Conservation (phyloP, 2,888 invertebrate species). For the Drepana falcataria region DNA sequence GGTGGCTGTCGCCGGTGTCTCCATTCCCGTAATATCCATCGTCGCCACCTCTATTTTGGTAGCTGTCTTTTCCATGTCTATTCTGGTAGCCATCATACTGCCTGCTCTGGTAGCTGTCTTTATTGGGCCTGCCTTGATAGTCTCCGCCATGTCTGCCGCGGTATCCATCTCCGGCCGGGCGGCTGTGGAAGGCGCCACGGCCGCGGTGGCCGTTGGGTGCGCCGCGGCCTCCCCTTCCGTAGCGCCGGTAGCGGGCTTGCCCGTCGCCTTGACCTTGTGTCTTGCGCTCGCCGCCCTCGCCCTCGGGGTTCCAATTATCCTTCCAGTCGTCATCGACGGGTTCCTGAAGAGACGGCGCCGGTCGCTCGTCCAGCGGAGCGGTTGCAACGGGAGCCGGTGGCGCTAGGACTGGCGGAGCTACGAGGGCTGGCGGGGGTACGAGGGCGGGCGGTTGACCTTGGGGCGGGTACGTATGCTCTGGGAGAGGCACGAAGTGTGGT, state of each 20-base stretch:
- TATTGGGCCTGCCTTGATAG: slow-evolving; percentile 50
- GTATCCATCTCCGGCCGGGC: slow-evolving; percentile 52
- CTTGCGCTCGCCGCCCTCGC: slow-evolving; percentile 49
- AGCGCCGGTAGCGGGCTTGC: slow-evolving; percentile 56
- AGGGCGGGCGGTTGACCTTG: slow-evolving; percentile 8
- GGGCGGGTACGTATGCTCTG: slow-evolving; percentile 64
- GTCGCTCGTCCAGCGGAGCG: slow-evolving; percentile 24
- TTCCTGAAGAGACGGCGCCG: slow-evolving; percentile 32
- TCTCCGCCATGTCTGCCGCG: slow-evolving; percentile 48
- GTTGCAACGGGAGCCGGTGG: slow-evolving; percentile 17
- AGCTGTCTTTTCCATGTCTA: slow-evolving; percentile 50
- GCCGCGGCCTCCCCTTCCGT: slow-evolving; percentile 50
- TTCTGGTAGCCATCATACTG: slow-evolving; percentile 59
- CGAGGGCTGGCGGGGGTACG: slow-evolving; percentile 21
- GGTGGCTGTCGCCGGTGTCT: slow-evolving; percentile 60
- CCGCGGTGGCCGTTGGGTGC: slow-evolving; percentile 66
- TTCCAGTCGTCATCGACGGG: slow-evolving; percentile 53
- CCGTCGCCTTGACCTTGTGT: slow-evolving; percentile 66
- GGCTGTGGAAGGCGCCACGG: slow-evolving; percentile 52
- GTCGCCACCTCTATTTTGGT: slow-evolving; percentile 44
- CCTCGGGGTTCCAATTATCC: slow-evolving; percentile 55
- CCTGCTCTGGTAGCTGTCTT: slow-evolving; percentile 54
- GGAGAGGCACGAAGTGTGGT: slow-evolving; percentile 66
- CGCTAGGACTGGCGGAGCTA: slow-evolving; percentile 25
- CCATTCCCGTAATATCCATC: slow-evolving; percentile 66